phyloP scores from a whole-genome alignment of 1,140 invertebrate species.

The Campodea augens region DNA sequence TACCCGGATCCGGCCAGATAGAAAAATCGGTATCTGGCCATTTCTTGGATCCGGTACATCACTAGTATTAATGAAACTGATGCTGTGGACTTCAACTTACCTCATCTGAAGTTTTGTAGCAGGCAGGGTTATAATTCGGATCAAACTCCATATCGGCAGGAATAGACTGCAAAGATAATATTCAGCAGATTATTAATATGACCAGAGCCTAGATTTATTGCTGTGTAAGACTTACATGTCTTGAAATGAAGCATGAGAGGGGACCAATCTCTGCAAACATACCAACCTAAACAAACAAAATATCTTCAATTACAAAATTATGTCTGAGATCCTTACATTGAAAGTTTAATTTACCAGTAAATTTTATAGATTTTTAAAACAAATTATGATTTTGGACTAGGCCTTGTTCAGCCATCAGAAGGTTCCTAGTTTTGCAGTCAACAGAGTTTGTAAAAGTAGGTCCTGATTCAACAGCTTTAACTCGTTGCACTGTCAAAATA shows the following conservation, averaged over 20 bases:
- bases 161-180: constrained; percentile 57
- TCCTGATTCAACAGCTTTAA: too few species aligned
- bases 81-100: too few species aligned
- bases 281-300: constrained; percentile 50
- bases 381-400: constrained; percentile 5
- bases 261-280: constrained; percentile 99
- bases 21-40: too few species aligned
- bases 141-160: constrained; percentile 99
- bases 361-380: neutral
- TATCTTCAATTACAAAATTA: neutral
- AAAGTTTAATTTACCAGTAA: neutral
- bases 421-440: too few species aligned
- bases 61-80: too few species aligned
- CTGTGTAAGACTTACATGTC: constrained; percentile 58
- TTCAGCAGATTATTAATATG: constrained; percentile 7
- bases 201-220: neutral
- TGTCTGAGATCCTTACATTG: neutral
- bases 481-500: too few species aligned
- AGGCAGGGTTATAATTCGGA: constrained; percentile 89
- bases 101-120: constrained; percentile 97
- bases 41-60: too few species aligned
- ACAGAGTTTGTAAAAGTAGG: too few species aligned
- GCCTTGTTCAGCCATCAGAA: neutral
- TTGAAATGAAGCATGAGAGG: constrained; percentile 96
- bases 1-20: too few species aligned